A percentile compares a stretch with the other conserved stretches of the same genome.
These are phyloP conservation scores for Eonycteris spelaea DNA, from an alignment of 2,113 vertebrate genomes.

Conservation along the genomic window DNA sequence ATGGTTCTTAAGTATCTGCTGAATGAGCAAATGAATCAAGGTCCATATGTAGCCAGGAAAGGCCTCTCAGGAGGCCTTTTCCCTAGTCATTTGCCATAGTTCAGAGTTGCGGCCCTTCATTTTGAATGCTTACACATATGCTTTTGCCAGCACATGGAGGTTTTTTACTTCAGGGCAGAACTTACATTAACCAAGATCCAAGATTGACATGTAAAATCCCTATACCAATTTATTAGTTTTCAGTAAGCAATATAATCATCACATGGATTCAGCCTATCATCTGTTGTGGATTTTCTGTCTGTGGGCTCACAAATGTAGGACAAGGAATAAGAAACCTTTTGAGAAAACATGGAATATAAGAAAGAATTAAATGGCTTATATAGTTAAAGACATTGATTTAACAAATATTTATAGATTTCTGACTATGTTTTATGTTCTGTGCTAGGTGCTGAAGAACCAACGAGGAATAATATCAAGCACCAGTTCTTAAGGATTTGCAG, in stretches of 20 bases:
- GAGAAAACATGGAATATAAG: background rate
- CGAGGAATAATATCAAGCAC: background rate
- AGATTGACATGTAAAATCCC: background rate
- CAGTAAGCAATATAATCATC: background rate
- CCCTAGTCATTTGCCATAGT: background rate
- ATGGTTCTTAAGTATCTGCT: background rate
- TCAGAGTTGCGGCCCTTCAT: background rate
- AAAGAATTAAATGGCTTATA: background rate
- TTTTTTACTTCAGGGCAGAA: background rate
- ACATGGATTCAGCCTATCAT: background rate
- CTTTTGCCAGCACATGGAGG: background rate
- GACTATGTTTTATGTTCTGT: background rate
- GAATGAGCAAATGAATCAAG: background rate
- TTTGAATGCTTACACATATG: background rate
- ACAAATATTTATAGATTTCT: background rate
- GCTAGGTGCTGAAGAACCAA: background rate
- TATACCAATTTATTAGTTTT: background rate
- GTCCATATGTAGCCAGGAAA: background rate
- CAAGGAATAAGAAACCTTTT: background rate
- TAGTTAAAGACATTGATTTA: constrained; percentile 16
- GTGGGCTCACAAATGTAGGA: background rate
- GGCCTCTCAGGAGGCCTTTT: background rate
- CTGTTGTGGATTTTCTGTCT: background rate
- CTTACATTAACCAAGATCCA: background rate
- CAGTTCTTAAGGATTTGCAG: background rate